Evolutionary conservation across 1,140 invertebrate species (phyloP), one percentile per base, ranked within the genome.

Genomic region (Anastrepha obliqua): DNA sequence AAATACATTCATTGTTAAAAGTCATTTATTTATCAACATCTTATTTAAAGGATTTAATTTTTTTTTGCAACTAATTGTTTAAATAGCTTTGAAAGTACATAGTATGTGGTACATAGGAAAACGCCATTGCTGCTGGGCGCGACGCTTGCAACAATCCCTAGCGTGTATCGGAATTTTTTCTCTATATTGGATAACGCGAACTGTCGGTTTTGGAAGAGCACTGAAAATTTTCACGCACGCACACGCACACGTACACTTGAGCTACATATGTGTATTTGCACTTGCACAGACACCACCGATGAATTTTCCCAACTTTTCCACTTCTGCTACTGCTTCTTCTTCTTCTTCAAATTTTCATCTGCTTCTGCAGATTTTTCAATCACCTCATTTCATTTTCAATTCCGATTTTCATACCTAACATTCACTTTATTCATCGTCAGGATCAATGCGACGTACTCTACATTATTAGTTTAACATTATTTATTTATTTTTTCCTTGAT

Each of bases 141-240:
- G 74, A 55, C 74, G 74, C 44, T 15, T 81, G 44, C 74, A 81
- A 81, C 74, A 81, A 81, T 55, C 47, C 47, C 47, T 17, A 81
- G 47, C 44, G 74, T 81, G 74, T 81, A 81, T 81, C 9, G 74
- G 74, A 81, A 81, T 81, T 81, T 81, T 81, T 81, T 81, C 74
- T 81, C 74, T 81, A 81, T 81, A 81, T 81, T 81, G 74, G 74
- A 81, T 81, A 81, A 81, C 42, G 47, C 74, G 74, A 55, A 81
- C 67, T 81, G 74, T 55, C 74, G 74, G 51, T 81, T 81, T 81
- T 81, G 74, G 44, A 55, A 47, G 42, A 55, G 47, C 47, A 29
- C 74, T 81, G 74, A 81, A 81, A 74, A 81, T 81, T 81, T 81
- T 81, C 74, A 81, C 47, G 74, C 74, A 55, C 47, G 51, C 74